Evolutionary conservation across 2,113 vertebrate genomes (phyloP).

Genomic region (Podilymbus podiceps): DNA sequence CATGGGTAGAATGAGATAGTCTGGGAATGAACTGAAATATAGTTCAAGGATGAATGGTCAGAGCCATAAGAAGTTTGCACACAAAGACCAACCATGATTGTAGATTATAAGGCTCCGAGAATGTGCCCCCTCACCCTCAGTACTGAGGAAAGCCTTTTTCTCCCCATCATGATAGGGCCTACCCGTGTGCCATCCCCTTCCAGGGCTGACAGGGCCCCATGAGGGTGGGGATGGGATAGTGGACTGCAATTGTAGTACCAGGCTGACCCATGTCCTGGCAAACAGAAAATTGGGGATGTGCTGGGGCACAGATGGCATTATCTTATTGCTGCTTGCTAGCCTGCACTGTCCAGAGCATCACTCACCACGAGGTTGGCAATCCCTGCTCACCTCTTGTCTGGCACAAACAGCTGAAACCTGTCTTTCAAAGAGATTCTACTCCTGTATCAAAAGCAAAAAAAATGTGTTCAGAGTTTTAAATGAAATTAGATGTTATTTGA

Average conservation of each 20-base stretch:
- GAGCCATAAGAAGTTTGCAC: not conserved
- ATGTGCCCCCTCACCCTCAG: accelerated
- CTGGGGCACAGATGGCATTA: not conserved
- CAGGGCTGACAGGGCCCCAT: accelerated
- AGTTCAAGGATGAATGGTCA: not conserved
- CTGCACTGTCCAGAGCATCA: not conserved
- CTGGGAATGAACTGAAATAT: not conserved
- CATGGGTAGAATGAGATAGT: not conserved
- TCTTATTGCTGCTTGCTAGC: not conserved
- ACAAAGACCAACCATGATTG: not conserved
- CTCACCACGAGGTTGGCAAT: accelerated
- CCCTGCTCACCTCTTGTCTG: not conserved
- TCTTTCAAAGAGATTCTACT: not conserved
- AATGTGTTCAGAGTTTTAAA: not conserved
- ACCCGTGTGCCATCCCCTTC: accelerated
- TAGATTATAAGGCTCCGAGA: accelerated
- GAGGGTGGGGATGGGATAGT: not conserved
- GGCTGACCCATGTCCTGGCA: not conserved
- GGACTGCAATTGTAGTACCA: not conserved
- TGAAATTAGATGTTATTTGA: not conserved
- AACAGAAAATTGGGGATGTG: accelerated
- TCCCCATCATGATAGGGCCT: too few species aligned
- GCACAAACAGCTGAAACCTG: not conserved
- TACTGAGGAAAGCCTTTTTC: accelerated
- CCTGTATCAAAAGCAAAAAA: not conserved